Evolutionary conservation across 2,888 invertebrate species (phyloP).

Genomic region (Drosophila quinaria): DNA sequence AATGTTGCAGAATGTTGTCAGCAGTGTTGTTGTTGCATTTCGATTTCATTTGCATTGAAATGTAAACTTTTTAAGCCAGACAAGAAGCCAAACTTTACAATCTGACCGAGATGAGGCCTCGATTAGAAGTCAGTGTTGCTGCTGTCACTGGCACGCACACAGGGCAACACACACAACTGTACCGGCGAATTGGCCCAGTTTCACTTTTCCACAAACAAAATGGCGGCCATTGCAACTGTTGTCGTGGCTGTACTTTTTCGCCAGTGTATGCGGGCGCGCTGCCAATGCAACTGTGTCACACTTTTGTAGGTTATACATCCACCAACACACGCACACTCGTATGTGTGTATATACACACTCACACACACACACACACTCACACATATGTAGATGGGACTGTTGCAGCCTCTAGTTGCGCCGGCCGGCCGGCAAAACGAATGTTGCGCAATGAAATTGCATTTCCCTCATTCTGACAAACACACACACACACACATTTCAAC

Average conservation of each 20-base stretch:
- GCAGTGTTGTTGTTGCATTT: constrained; percentile 43
- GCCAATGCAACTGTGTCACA: constrained; percentile 65
- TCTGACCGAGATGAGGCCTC: constrained; percentile 42
- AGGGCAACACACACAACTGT: constrained; percentile 54
- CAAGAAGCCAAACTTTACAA: constrained; percentile 33
- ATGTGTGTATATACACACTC: background rate
- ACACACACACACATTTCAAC: constrained; percentile 25
- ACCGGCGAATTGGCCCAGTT: constrained; percentile 74
- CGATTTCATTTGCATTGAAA: constrained; percentile 69
- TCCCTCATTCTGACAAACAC: constrained; percentile 42
- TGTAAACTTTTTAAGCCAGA: constrained; percentile 22
- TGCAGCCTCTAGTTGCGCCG: constrained; percentile 64
- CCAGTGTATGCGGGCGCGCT: constrained; percentile 47
- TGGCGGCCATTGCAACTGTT: constrained; percentile 80
- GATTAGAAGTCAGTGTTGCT: constrained; percentile 46
- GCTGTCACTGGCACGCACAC: background rate
- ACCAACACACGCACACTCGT: constrained; percentile 25
- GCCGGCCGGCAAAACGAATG: constrained; percentile 78
- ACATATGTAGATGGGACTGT: constrained; percentile 23
- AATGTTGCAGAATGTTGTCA: constrained; percentile 31
- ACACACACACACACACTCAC: constrained; percentile 16
- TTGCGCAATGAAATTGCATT: constrained; percentile 78
- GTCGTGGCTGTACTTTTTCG: constrained; percentile 80
- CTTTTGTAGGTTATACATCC: constrained; percentile 70
- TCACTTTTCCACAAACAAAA: constrained; percentile 73